These are phyloP conservation scores for Amphipoea oculea DNA, from an alignment of 2,888 invertebrate genomes.

Conservation along the genomic window DNA sequence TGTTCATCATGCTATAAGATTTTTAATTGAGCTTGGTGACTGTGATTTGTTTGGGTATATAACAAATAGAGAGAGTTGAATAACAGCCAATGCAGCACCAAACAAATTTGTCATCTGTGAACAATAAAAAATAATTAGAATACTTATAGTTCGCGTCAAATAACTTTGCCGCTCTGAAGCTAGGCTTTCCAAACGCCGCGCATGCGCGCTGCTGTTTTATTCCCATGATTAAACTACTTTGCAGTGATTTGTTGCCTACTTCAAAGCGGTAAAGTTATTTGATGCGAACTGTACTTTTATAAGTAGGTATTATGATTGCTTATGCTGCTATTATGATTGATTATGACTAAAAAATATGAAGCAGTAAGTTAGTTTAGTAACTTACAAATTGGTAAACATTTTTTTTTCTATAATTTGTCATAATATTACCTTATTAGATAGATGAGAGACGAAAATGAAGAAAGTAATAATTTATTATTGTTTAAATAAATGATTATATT, in stretches of 20 bases:
- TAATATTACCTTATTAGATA: not conserved
- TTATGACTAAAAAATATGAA: not conserved
- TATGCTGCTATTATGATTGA: not conserved
- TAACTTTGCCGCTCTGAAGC: no score
- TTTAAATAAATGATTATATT: not conserved
- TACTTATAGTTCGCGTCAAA: conserved; percentile 38
- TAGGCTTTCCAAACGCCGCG: no score
- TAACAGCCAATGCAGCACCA: conserved; percentile 93
- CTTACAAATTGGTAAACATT: not conserved
- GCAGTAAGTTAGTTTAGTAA: no score
- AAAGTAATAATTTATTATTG: not conserved
- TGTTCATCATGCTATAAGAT: conserved; percentile 69
- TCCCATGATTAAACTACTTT: no score
- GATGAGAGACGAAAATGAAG: not conserved
- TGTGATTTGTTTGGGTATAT: conserved; percentile 91
- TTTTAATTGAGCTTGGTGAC: conserved; percentile 71
- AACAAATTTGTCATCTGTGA: conserved; percentile 95
- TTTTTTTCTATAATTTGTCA: not conserved
- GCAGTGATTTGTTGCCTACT: no score
- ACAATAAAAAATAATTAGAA: conserved; percentile 31
- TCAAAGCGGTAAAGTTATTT: no score
- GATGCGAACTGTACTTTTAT: no score
- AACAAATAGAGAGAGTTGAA: conserved; percentile 94
- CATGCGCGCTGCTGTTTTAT: no score
- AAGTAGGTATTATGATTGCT: not conserved